phyloP scores from a whole-genome alignment of 1,140 invertebrate genomes.

The Medauroidea extradentata region DNA sequence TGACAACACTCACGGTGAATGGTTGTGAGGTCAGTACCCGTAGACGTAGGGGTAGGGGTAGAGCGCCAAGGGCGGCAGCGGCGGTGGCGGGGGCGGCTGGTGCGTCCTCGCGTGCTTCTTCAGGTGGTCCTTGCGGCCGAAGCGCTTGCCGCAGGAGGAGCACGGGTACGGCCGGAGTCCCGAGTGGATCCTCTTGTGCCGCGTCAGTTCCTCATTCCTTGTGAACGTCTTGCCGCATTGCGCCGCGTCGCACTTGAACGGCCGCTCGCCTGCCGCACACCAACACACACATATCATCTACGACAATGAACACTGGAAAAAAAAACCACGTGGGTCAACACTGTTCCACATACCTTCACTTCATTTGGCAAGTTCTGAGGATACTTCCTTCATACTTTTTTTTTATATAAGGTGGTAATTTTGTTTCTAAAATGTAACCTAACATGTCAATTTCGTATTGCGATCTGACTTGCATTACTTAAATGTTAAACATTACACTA shows the following conservation, averaged over 20 bases:
- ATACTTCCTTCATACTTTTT: too few species aligned
- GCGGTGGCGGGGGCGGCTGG: constrained; percentile 27
- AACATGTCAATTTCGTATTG: too few species aligned
- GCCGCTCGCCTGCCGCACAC: constrained; percentile 72
- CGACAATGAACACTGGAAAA: too few species aligned
- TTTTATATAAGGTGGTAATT: too few species aligned
- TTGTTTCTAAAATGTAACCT: too few species aligned
- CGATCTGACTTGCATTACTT: too few species aligned
- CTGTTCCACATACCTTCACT: too few species aligned
- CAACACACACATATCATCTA: too few species aligned
- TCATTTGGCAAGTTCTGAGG: too few species aligned
- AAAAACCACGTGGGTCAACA: too few species aligned
- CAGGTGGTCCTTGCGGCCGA: constrained; percentile 83
- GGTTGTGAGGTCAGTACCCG: not conserved
- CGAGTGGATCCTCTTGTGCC: constrained; percentile 87
- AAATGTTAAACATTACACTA: too few species aligned
- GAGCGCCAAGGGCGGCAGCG: constrained; percentile 6
- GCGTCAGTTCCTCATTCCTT: constrained; percentile 86
- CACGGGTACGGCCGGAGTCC: constrained; percentile 77
- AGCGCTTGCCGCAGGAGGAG: constrained; percentile 74
- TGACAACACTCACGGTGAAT: too few species aligned
- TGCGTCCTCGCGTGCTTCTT: constrained; percentile 79
- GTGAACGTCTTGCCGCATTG: constrained; percentile 87
- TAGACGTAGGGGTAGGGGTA: constrained; percentile 9
- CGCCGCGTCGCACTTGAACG: constrained; percentile 78